Percentiles rank a stretch among this genome's conserved stretches.
Evolutionary conservation across 2,113 vertebrate species (phyloP).

Genomic region (Limanda limanda): DNA sequence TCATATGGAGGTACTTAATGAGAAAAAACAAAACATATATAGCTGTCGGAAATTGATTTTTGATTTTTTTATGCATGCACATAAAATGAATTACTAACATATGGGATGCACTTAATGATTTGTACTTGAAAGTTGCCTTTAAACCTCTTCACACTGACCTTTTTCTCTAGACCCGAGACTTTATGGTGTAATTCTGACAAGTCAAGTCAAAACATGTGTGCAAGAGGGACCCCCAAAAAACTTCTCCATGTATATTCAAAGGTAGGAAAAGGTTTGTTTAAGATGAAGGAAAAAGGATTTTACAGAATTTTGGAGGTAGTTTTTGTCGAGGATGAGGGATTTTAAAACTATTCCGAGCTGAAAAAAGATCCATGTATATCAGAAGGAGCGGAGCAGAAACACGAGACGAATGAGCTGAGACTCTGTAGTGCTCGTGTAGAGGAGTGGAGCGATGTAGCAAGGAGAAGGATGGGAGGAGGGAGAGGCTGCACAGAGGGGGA

Average conservation of each 20-base stretch:
- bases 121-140: not conserved
- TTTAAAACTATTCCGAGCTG: not conserved
- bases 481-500: conserved; percentile 29
- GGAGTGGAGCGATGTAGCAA: conserved; percentile 28
- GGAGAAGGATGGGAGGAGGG: conserved; percentile 34
- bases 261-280: not conserved
- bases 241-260: not conserved
- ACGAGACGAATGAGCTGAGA: conserved; percentile 5
- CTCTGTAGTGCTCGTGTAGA: not conserved
- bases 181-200: not conserved
- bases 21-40: not conserved
- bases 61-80: not conserved
- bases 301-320: not conserved
- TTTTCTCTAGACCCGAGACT: not conserved
- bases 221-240: not conserved
- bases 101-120: not conserved
- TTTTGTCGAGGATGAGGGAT: not conserved
- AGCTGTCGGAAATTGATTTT: not conserved
- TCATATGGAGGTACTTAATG: not conserved
- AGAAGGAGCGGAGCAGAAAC: not conserved
- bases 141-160: not conserved
- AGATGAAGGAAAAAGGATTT: not conserved
- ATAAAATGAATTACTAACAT: not conserved
- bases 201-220: not conserved
- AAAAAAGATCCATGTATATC: not conserved